Evolutionary conservation across 2,113 vertebrate species (phyloP).

Genomic region (Gadus chalcogrammus): DNA sequence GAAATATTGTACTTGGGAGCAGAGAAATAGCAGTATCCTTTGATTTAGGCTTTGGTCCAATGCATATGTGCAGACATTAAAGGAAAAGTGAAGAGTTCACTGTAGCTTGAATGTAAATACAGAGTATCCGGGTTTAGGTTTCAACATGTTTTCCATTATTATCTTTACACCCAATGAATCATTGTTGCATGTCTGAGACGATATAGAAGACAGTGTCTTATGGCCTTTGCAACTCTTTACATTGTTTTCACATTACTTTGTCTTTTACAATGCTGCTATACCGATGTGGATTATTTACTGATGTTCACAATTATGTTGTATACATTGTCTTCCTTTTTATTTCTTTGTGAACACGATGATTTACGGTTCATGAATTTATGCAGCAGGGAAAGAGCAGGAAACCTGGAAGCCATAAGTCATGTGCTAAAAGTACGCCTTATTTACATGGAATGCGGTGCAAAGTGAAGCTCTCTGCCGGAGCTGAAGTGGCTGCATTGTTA

Average conservation of each 20-base stretch:
- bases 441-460: slow-evolving; percentile 69
- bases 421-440: slow-evolving; percentile 69
- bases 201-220: slow-evolving; percentile 20
- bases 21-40: slow-evolving; percentile 14
- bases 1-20: slow-evolving; percentile 16
- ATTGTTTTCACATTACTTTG: neutral
- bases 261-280: slow-evolving; percentile 39
- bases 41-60: slow-evolving; percentile 45
- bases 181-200: neutral
- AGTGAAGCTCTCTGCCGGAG: slow-evolving; percentile 57
- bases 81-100: no score
- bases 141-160: no score
- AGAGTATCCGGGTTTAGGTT: no score
- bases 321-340: slow-evolving; percentile 57
- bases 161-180: neutral
- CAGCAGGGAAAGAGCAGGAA: slow-evolving; percentile 59
- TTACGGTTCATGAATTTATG: slow-evolving; percentile 76
- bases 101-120: no score
- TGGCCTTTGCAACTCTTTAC: slow-evolving; percentile 17
- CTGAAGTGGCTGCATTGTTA: slow-evolving; percentile 51
- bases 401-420: slow-evolving; percentile 72
- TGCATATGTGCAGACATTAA: no score
- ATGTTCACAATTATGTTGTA: slow-evolving; percentile 68
- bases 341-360: slow-evolving; percentile 61
- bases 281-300: slow-evolving; percentile 63